These are phyloP conservation scores for Arctia plantaginis DNA, from an alignment of 2,888 invertebrate species.

Conservation along the genomic window DNA sequence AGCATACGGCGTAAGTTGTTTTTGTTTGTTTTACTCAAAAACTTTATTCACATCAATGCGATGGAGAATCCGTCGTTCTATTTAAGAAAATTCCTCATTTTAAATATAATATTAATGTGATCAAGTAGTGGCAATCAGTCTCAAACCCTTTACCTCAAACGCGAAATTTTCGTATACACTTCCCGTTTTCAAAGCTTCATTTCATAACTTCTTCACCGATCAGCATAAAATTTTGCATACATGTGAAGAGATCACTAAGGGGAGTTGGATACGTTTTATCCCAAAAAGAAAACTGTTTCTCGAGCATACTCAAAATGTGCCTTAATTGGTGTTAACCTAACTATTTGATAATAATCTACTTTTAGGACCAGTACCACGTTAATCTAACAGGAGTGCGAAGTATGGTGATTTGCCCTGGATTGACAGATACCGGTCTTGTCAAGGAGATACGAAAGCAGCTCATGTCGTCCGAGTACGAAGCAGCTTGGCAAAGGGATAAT, in stretches of 20 bases:
- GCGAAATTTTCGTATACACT: too few species aligned
- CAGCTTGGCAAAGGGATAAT: slow-evolving; percentile 90
- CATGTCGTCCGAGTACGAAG: slow-evolving; percentile 90
- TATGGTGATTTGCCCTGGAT: slow-evolving; percentile 90
- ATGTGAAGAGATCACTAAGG: not conserved
- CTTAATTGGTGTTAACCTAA: not conserved
- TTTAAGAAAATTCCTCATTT: too few species aligned
- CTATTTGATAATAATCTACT: not conserved
- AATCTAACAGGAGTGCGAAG: slow-evolving; percentile 90
- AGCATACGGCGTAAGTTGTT: slow-evolving; percentile 88
- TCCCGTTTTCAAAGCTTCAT: too few species aligned
- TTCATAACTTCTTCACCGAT: too few species aligned
- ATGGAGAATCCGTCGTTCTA: too few species aligned
- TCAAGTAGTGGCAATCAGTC: too few species aligned
- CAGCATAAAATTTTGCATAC: too few species aligned
- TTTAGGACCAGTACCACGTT: slow-evolving; percentile 90
- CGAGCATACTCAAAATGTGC: not conserved
- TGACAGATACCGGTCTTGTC: slow-evolving; percentile 89
- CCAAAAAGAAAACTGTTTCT: not conserved
- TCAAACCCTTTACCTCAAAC: too few species aligned
- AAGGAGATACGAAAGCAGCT: slow-evolving; percentile 90
- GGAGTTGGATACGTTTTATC: not conserved
- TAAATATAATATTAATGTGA: too few species aligned
- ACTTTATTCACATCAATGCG: not conserved
- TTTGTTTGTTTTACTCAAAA: not conserved